A percentile compares a stretch with the other conserved stretches of the same genome.
Conservation (phyloP, 2,888 invertebrate species). For the Drosophila maculinotata region DNA sequence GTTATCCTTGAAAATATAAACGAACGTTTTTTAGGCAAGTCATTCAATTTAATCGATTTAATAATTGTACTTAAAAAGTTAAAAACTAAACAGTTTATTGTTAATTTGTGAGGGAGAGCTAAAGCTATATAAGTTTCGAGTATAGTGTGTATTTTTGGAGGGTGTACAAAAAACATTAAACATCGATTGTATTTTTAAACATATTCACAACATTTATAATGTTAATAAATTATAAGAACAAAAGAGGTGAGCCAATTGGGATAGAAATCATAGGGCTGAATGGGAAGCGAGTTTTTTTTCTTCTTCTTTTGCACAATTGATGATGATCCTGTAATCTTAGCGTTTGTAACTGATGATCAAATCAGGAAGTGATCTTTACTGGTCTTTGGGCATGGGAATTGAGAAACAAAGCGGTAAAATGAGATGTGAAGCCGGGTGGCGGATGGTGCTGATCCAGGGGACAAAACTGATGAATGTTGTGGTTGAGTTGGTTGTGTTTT, state of each 20-base stretch:
- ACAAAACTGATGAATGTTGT: slow-evolving; percentile 37
- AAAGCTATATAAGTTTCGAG: slow-evolving; percentile 16
- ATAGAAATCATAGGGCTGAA: not conserved
- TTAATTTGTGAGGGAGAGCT: slow-evolving; percentile 8
- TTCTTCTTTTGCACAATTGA: slow-evolving; percentile 1
- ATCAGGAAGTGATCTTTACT: no score
- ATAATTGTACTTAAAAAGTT: not conserved
- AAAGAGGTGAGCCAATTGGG: slow-evolving; percentile 27
- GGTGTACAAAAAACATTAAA: slow-evolving; percentile 38
- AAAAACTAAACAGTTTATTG: not conserved
- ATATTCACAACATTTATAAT: slow-evolving; percentile 38
- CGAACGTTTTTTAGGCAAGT: slow-evolving; percentile 1
- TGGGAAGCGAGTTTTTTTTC: not conserved
- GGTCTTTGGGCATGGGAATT: slow-evolving; percentile 4
- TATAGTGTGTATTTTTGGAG: slow-evolving; percentile 5
- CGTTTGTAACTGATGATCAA: no score
- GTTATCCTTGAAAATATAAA: slow-evolving; percentile 86
- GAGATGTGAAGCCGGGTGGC: slow-evolving; percentile 8
- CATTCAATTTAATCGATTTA: not conserved
- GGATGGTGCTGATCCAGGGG: slow-evolving; percentile 34
- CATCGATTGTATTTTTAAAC: slow-evolving; percentile 24
- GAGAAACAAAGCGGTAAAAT: slow-evolving; percentile 11
- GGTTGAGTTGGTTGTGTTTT: slow-evolving; percentile 40
- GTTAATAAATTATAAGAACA: slow-evolving; percentile 10
- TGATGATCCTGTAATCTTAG: not conserved